Percentiles rank a stretch among this genome's conserved stretches.
Evolutionary conservation across 1,140 invertebrate genomes (phyloP).

Genomic region (Hetaerina americana): DNA sequence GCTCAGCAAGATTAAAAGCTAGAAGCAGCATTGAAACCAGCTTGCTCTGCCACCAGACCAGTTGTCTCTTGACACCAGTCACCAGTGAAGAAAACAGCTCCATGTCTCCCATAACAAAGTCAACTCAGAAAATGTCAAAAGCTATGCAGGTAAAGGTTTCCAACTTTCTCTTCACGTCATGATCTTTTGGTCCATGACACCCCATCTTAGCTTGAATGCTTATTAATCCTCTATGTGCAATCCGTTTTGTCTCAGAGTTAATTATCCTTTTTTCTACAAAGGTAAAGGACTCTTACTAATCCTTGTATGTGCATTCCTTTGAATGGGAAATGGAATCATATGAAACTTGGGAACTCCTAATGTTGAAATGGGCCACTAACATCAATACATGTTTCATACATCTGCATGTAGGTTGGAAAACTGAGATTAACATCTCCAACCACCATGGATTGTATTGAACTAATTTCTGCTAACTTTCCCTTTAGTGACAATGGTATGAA

Average conservation of each 20-base stretch:
- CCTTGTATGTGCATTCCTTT: neutral
- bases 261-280: neutral
- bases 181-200: no score
- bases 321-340: neutral
- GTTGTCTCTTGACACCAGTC: conserved; percentile 34
- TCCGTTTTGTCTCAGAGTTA: no score
- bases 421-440: no score
- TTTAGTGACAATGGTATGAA: no score
- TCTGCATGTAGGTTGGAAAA: no score
- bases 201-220: neutral
- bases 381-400: no score
- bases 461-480: no score
- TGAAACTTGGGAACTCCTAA: no score
- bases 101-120: conserved; percentile 76
- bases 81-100: conserved; percentile 44
- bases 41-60: conserved; percentile 8
- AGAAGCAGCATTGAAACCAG: conserved; percentile 1
- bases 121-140: conserved; percentile 67
- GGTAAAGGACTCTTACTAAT: neutral
- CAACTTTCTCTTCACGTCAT: neutral
- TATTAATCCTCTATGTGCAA: neutral
- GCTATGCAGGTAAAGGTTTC: conserved; percentile 68
- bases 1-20: neutral
- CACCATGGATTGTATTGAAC: no score
- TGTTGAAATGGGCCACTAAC: no score